Conservation (phyloP, 2,888 invertebrate species). For the Pachymerium ferrugineum region DNA sequence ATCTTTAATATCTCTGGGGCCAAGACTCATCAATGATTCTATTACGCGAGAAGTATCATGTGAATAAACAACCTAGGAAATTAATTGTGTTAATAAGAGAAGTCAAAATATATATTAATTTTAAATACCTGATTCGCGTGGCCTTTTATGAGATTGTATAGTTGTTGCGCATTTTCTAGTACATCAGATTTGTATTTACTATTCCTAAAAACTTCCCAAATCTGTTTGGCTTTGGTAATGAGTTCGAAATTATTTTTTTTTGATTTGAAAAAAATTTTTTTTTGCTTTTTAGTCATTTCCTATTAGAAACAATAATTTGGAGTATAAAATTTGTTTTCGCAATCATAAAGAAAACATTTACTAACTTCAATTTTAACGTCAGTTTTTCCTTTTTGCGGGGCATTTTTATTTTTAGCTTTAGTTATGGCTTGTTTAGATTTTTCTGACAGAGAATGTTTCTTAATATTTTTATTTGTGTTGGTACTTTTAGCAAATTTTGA, state of each 20-base stretch:
- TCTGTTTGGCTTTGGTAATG: not conserved
- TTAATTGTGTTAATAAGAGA: slow-evolving; percentile 29
- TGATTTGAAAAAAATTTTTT: not conserved
- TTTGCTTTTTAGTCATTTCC: not conserved
- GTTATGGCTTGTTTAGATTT: too few species aligned
- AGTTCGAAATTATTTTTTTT: not conserved
- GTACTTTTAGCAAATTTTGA: too few species aligned
- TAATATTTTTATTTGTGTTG: too few species aligned
- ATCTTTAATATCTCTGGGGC: slow-evolving; percentile 60
- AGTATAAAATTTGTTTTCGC: too few species aligned
- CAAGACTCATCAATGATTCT: slow-evolving; percentile 75
- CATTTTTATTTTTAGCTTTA: too few species aligned
- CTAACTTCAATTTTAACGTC: too few species aligned
- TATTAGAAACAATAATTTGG: too few species aligned
- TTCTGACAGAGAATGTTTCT: too few species aligned
- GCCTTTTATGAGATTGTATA: slow-evolving; percentile 47
- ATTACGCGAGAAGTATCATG: slow-evolving; percentile 85
- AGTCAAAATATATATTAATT: not conserved
- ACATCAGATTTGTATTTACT: not conserved
- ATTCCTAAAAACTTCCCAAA: not conserved
- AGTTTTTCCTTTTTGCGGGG: too few species aligned
- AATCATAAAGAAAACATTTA: too few species aligned
- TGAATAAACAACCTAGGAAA: slow-evolving; percentile 63
- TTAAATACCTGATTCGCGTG: slow-evolving; percentile 45
- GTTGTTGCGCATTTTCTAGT: slow-evolving; percentile 37